Base-by-base conservation (phyloP, 37 sponge, comb jelly and placozoan genomes). In the Crambe crambe region DNA sequence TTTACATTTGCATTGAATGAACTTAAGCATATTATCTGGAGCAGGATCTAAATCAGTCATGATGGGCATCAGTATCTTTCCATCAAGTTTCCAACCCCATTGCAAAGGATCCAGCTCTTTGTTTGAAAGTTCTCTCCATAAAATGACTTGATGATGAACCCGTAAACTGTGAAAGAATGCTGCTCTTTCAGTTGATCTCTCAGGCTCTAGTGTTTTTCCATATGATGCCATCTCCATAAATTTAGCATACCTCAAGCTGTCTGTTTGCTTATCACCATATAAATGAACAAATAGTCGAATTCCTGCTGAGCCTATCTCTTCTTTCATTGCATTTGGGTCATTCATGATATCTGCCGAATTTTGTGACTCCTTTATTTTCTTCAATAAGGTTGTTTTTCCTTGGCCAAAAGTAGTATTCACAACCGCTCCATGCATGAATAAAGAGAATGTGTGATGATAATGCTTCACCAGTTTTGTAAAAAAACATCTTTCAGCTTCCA, bases 151-250 rank as follows among this genome's bases (percentile, higher is more conserved):
- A 22, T 71, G 57, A 57, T 73, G 83, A 58, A 82, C 83, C 6
- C 83, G 15, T 34, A 82, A 72, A 35, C 83, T 73, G 54, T 82
- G 83, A 82, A 39, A 82, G 56, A 71, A 40, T 43, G 83, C 83
- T 73, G 74, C 83, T 73, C 75, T 82, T 18, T 73, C 83, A 27
- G 83, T 73, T 54, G 83, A 75, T 41, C 71, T 81, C 62, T 81
- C 61, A 22, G 73, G 82, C 8, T 81, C 73, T 39, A 47, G 37
- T 10, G 25, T 17, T 41, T 79, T 79, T 8, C 63, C 43, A 29
- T 61, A 81, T 81, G 82, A 70, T 18, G 64, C 62, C 82, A 81
- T 81, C 59, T n/a, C n/a, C n/a, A n/a, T n/a, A n/a, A n/a, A n/a
- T n/a, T n/a, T n/a, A 15, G 39, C 60, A 72, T 81, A 81, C 62